phyloP scores from a whole-genome alignment of 2,888 invertebrate species.

The Platycheirus albimanus region DNA sequence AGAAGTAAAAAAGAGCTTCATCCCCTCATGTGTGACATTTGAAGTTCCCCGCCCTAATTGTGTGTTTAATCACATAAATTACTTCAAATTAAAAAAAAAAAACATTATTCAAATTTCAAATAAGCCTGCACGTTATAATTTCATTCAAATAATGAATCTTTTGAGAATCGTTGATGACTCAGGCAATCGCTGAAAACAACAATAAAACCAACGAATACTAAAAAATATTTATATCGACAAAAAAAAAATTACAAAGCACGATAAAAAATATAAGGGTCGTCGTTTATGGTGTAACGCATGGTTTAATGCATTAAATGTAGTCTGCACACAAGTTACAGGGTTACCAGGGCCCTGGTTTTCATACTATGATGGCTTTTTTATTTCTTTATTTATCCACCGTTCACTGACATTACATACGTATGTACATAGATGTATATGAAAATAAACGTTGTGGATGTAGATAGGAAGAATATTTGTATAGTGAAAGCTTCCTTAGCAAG shows the following conservation, averaged over 20 bases:
- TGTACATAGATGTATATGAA: no score
- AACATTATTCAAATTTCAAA: constrained; percentile 40
- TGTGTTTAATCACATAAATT: constrained; percentile 48
- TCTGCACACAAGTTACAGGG: constrained; percentile 14
- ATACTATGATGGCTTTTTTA: no score
- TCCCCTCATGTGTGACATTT: not conserved
- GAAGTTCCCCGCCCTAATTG: constrained; percentile 17
- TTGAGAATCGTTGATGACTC: constrained; percentile 47
- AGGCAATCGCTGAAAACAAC: constrained; percentile 51
- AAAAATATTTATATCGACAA: constrained; percentile 23
- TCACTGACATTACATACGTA: no score
- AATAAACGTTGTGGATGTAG: no score
- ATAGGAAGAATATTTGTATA: no score
- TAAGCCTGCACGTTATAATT: constrained; percentile 42
- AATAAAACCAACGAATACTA: constrained; percentile 29
- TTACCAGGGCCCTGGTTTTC: no score
- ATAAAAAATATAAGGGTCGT: constrained; percentile 44
- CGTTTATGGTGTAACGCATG: constrained; percentile 60
- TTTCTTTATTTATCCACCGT: no score
- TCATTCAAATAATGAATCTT: constrained; percentile 25
- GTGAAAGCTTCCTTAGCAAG: no score
- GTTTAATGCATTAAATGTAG: constrained; percentile 59
- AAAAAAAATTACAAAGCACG: constrained; percentile 7
- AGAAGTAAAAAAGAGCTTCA: not conserved
- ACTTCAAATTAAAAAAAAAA: no score